Evolutionary conservation across 1,140 invertebrate genomes (phyloP), one percentile per base, ranked within the genome.

Genomic region (Cyclargus thomasi): DNA sequence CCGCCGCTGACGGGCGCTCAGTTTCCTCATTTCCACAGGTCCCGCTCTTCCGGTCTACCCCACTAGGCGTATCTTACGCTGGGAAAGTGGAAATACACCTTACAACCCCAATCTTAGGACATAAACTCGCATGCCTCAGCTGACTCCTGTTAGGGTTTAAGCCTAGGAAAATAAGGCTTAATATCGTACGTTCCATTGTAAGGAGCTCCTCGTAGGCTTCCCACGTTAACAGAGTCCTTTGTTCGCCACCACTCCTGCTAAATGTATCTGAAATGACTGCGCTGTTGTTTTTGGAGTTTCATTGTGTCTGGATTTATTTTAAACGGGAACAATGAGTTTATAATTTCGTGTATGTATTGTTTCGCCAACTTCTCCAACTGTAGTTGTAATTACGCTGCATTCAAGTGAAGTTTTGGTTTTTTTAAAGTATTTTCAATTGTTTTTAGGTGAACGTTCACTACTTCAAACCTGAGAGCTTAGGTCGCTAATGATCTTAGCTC

Each of bases 261-360:
- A 59, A 59, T 59, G 55, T 21, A 59, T 20, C 55, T 20, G 55
- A 59, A 59, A 59, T 21, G 55, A 21, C 55, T 59, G 55, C 55
- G 18, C 11, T 21, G 55, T 59, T 59, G 10, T 59, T 55, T 59
- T 20, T 55, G 53, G 18, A 59, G 55, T 11, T 20, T 21, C 55
- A 59, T 59, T 59, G 55, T 59, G 18, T 59, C 17, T 59, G 55
- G 18, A 59, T 20, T 59, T 59, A 59, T 21, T 59, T 18, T 21
- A 2, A 21, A 11, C 55, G 55, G 10, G 55, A 59, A 59, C 55
- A 59, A 59, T 59, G 21, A 20, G 55, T 59, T 20, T 18, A 59
- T 59, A 59, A 59, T 59, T 59, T 59, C 1, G 55, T 59, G 18
- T 47, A 47, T 16, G 39, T 47, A 47, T 47, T 47, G 39, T 47